A percentile compares a stretch with the other conserved stretches of the same genome.
These are phyloP conservation scores for Petromus typicus DNA, from an alignment of 2,113 vertebrate genomes.

Conservation along the genomic window DNA sequence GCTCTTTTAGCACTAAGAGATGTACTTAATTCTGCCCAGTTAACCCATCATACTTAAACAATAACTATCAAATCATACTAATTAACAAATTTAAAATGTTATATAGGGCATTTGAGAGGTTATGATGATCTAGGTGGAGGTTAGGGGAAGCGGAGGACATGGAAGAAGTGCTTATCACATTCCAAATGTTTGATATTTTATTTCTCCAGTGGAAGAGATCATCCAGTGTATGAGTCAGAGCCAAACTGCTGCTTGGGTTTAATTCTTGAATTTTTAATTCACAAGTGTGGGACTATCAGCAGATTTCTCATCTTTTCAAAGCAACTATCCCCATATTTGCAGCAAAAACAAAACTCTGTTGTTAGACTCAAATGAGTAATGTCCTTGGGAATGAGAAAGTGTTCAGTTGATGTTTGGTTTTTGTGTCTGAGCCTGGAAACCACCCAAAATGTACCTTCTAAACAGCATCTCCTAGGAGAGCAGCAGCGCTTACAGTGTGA, in stretches of 20 bases:
- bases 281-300: not conserved
- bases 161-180: not conserved
- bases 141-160: conserved; percentile 1
- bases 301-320: not conserved
- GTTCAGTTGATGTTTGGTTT: not conserved
- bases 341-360: not conserved
- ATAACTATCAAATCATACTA: conserved; percentile 22
- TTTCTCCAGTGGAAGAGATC: not conserved
- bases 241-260: not conserved
- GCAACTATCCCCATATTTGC: not conserved
- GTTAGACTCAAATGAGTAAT: not conserved
- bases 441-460: not conserved
- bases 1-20: not conserved
- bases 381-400: not conserved
- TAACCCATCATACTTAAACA: conserved; percentile 35
- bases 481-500: not conserved
- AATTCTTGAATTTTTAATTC: conserved; percentile 15
- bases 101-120: not conserved
- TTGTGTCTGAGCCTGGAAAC: not conserved
- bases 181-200: conserved; percentile 37
- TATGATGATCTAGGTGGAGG: not conserved
- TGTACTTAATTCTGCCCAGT: not conserved
- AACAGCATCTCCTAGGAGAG: not conserved
- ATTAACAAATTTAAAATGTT: conserved; percentile 1
- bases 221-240: not conserved